Base-by-base conservation (phyloP, 2,797 vertebrate species). In the Uromys caudimaculatus region DNA sequence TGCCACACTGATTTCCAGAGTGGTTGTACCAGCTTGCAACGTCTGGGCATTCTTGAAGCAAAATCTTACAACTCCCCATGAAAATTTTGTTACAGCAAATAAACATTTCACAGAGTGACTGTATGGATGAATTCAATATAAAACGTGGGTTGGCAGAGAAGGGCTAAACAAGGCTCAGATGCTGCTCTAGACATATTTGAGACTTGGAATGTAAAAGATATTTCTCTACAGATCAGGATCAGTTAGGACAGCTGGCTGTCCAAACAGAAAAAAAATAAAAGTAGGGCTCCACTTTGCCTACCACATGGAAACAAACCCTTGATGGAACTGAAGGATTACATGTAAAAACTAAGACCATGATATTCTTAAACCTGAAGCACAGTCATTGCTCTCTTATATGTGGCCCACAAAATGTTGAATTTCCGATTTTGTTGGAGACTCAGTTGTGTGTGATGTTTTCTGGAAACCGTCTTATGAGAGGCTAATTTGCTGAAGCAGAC, bases 181-280 rank as follows among this genome's bases (percentile, higher is more conserved):
- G 47, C 77, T 44, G 32, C 41, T 13, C 47, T 38, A 78, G 32
- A 81, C 29, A 17, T 11, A 12, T 9, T 16, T 75, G 38, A 29
- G 41, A 50, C 41, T 76, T 60, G 6, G 13, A 54, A 21, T 52
- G 17, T 35, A 27, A 21, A 14, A 52, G 62, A 27, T 64, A 32
- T 47, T 35, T 58, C 4, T 50, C 23, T 69, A n/a, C 23, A 64
- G 41, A 90, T 87, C 47, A 94, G 19, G 29, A 29, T 78, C 47
- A 35, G 13, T 1, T 52, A 50, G 58, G 67, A 90, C 2, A 83
- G 81, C 50, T 87, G 44, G 35, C 35, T 62, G 52, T 54, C 32
- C 21, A 90, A 85, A 44, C 3, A 47, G 58, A 73, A 93, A 27
- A 27, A 75, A 90, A n/a, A 88, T 56, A 83, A 93, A 92, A 77